Base-by-base conservation (phyloP, 2,113 vertebrate genomes). In the Stigmatopora nigra region DNA sequence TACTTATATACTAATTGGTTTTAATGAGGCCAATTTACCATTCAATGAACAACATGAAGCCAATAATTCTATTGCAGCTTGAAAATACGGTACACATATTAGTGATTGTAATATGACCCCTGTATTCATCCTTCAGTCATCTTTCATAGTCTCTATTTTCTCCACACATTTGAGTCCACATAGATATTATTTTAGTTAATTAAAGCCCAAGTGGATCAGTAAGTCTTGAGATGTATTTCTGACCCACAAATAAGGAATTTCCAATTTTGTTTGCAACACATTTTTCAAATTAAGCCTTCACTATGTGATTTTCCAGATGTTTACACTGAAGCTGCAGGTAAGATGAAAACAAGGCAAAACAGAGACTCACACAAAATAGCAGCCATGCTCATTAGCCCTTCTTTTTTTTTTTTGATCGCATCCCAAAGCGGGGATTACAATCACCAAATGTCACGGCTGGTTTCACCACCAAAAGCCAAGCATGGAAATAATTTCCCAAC, bases 301-400 rank as follows among this genome's bases (percentile, higher is more conserved):
- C 3, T 20, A 41, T 52, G 59, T 19, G 51, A 47, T 48, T 75
- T 72, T 51, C 62, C 68, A 63, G 59, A 67, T 71, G 71, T 77
- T 78, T 60, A 62, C 69, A 60, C 6, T 45, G 47, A 67, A 44
- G 52, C 60, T 73, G 75, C 68, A 78, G 68, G 63, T 69, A 69
- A 38, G 60, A 56, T 64, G 48, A 1, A 69, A 52, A 13, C 3
- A 0, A 0, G 61, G 51, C 67, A 63, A 73, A 65, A 45, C 19
- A 38, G 41, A 45, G 59, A 55, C 0, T 0, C 69, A 51, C 52
- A 63, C 38, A 48, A 46, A 46, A 69, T 57, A 46, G 46, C 55
- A 36, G 19, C 35, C 20, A 11, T 56, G 36, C 63, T 76, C 67
- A 82, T 78, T 66, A 78, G 67, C 61, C 63, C 65, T 62, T 53